Percentiles rank a stretch among this genome's conserved stretches.
Conservation (phyloP, 1,140 invertebrate species). For the Drosophila repletoides region DNA sequence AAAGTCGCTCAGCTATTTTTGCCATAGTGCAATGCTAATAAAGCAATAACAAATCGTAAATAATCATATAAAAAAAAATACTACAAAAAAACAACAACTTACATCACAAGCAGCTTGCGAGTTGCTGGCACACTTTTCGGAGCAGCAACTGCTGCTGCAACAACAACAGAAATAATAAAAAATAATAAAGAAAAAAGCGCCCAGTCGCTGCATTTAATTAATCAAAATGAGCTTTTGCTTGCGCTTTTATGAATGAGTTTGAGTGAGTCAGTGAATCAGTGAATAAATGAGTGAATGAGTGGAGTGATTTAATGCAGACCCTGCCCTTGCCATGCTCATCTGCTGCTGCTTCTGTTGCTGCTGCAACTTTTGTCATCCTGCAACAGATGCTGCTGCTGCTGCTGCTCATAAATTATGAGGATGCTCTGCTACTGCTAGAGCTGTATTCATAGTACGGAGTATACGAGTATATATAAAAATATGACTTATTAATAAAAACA, state of each 20-base stretch:
- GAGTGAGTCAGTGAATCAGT: constrained; percentile 35
- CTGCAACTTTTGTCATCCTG: constrained; percentile 36
- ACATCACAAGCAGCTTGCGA: constrained; percentile 47
- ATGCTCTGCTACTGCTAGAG: constrained; percentile 20
- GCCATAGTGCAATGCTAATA: constrained; percentile 40
- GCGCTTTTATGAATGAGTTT: constrained; percentile 66
- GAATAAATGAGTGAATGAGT: no score
- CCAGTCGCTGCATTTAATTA: constrained; percentile 71
- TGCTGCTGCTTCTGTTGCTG: not conserved
- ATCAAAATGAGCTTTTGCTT: constrained; percentile 68
- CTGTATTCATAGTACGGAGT: constrained; percentile 32
- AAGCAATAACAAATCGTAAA: constrained; percentile 52
- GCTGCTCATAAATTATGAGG: constrained; percentile 62
- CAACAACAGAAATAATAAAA: constrained; percentile 3
- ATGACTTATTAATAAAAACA: constrained; percentile 79
- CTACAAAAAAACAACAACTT: constrained; percentile 49
- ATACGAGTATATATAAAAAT: constrained; percentile 70
- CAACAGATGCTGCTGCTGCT: constrained; percentile 36
- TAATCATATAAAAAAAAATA: constrained; percentile 48
- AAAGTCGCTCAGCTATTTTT: constrained; percentile 12
- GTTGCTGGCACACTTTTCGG: constrained; percentile 64
- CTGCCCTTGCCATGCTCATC: constrained; percentile 22
- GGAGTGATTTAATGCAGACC: constrained; percentile 50
- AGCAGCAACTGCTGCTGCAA: constrained; percentile 4
- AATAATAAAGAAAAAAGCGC: no score